Conservation (phyloP, 2,888 invertebrate species). For the Brachylomia viminalis region DNA sequence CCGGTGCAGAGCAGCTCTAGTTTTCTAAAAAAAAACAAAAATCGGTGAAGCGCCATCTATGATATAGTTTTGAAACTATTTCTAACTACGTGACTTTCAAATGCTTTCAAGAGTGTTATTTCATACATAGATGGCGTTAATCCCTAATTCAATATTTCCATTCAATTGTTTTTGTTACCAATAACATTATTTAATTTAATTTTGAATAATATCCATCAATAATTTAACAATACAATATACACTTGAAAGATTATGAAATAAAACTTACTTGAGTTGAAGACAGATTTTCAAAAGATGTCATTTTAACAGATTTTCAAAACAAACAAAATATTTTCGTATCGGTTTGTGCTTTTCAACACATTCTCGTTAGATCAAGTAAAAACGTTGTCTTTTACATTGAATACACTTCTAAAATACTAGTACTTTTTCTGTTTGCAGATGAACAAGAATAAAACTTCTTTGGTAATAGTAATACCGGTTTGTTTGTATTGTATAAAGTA, state of each 20-base stretch:
- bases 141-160: not conserved
- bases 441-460: conserved; percentile 16
- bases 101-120: not conserved
- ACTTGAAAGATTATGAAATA: not conserved
- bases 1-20: conserved; percentile 89
- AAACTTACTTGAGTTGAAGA: conserved; percentile 76
- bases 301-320: conserved; percentile 51
- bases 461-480: not conserved
- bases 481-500: too few species aligned
- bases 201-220: not conserved
- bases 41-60: conserved; percentile 69
- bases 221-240: not conserved
- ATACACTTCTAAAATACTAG: too few species aligned
- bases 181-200: too few species aligned
- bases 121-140: conserved; percentile 34
- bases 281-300: conserved; percentile 78
- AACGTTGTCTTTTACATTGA: not conserved
- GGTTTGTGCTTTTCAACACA: not conserved
- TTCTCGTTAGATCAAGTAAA: too few species aligned
- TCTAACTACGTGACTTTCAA: not conserved
- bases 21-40: conserved; percentile 84
- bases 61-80: conserved; percentile 8
- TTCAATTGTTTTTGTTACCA: not conserved
- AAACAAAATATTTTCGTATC: not conserved
- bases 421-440: not conserved